Evolutionary conservation across 64 coral and sea anemone species (phyloP).

Genomic region (Actinia tenebrosa): DNA sequence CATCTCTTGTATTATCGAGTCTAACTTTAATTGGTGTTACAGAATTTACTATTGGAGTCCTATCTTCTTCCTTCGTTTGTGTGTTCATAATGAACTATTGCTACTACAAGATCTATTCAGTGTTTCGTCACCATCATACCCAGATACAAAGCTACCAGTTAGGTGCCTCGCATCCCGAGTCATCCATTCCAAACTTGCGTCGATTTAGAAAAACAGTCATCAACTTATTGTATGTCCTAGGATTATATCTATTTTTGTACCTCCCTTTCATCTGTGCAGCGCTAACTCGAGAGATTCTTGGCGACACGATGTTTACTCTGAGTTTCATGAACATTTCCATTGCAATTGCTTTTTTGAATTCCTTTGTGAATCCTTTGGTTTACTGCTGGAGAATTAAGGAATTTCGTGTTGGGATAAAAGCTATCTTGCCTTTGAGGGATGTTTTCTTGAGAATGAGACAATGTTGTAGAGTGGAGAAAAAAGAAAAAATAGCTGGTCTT

Average conservation of each 20-base stretch:
- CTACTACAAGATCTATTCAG: neutral
- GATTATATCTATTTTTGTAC: neutral
- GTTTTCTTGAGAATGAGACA: no score
- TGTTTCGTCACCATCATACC: neutral
- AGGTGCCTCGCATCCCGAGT: neutral
- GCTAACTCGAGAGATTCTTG: neutral
- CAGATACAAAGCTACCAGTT: neutral
- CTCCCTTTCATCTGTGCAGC: neutral
- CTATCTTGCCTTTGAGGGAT: neutral
- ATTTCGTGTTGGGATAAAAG: conserved; percentile 3
- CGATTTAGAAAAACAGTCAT: neutral
- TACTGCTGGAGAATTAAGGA: conserved; percentile 11
- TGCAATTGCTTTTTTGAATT: neutral
- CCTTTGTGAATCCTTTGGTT: neutral
- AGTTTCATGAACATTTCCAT: neutral
- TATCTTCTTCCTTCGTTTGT: neutral
- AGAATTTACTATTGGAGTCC: neutral
- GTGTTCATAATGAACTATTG: neutral
- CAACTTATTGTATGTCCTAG: neutral
- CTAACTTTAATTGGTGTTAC: neutral
- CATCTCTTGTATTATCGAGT: neutral
- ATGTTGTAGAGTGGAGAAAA: no score
- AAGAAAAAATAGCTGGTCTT: no score
- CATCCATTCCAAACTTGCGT: neutral
- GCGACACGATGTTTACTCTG: neutral